Conservation (phyloP, 2,113 vertebrate species). For the Noctilio leporinus region DNA sequence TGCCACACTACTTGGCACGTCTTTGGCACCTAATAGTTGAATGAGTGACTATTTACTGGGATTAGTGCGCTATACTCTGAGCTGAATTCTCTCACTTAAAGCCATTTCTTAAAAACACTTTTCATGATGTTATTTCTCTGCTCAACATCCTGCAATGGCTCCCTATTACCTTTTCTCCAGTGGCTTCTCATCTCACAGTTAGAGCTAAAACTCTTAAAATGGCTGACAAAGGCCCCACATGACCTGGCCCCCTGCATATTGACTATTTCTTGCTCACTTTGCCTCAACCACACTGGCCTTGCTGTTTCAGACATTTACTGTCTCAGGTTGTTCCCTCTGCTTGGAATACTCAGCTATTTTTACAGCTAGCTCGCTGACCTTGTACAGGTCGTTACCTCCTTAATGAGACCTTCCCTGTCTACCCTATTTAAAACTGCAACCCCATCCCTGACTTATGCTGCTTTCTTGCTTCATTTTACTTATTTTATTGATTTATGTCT, state of each 20-base stretch:
- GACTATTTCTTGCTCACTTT: background rate
- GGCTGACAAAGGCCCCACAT: background rate
- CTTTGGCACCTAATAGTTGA: constrained; percentile 21
- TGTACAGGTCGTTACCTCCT: background rate
- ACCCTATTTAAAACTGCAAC: constrained; percentile 2
- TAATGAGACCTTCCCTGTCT: background rate
- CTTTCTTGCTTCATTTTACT: background rate
- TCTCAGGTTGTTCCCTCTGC: constrained; percentile 24
- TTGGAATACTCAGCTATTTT: constrained; percentile 42
- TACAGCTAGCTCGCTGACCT: constrained; percentile 36
- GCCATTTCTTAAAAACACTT: background rate
- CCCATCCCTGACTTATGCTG: background rate
- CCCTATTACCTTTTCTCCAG: constrained; percentile 25
- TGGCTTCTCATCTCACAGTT: background rate
- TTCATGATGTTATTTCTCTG: background rate
- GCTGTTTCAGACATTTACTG: constrained; percentile 24
- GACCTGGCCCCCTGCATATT: background rate
- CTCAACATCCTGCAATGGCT: background rate
- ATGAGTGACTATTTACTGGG: background rate
- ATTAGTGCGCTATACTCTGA: background rate
- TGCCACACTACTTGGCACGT: background rate
- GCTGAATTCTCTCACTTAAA: background rate
- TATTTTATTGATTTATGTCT: background rate
- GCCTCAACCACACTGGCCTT: background rate
- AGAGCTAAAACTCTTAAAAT: constrained; percentile 40